Percentiles rank a stretch among this genome's conserved stretches.
Conservation (phyloP, 2,113 vertebrate genomes). For the Willisornis vidua region DNA sequence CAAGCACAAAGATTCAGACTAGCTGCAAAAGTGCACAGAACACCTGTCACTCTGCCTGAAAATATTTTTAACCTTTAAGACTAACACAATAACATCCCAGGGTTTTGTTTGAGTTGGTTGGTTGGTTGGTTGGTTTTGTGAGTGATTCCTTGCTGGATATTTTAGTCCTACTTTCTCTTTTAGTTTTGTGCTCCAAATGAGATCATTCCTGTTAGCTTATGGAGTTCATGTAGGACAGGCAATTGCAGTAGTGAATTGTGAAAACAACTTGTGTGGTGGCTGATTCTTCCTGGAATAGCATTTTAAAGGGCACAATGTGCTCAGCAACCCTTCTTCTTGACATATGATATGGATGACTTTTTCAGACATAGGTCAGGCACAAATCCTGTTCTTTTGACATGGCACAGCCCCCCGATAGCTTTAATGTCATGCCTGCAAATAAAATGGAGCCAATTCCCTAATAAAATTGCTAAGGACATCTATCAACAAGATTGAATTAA, state of each 20-base stretch:
- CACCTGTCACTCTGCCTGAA: not conserved
- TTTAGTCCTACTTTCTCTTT: not conserved
- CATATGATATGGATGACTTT: not conserved
- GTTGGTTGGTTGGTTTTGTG: not conserved
- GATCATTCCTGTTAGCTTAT: not conserved
- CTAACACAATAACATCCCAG: not conserved
- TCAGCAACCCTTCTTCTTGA: not conserved
- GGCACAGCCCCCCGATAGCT: not conserved
- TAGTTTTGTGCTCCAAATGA: not conserved
- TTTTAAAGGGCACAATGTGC: not conserved
- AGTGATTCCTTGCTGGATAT: not conserved
- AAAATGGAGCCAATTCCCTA: not conserved
- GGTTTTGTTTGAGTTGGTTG: not conserved
- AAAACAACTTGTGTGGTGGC: not conserved
- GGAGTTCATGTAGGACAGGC: not conserved
- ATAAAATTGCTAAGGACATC: not conserved
- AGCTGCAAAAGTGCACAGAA: not conserved
- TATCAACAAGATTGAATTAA: slow-evolving; percentile 13
- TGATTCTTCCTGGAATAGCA: slow-evolving; percentile 10
- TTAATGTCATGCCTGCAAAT: not conserved
- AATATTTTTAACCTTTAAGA: not conserved
- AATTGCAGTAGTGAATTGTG: not conserved
- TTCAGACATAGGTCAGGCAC: not conserved
- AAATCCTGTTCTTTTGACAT: not conserved
- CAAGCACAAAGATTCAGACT: not conserved